A percentile compares a stretch with the other conserved stretches of the same genome.
These are phyloP conservation scores for Drosophila melanosoma DNA, from an alignment of 2,888 invertebrate species.

Conservation along the genomic window DNA sequence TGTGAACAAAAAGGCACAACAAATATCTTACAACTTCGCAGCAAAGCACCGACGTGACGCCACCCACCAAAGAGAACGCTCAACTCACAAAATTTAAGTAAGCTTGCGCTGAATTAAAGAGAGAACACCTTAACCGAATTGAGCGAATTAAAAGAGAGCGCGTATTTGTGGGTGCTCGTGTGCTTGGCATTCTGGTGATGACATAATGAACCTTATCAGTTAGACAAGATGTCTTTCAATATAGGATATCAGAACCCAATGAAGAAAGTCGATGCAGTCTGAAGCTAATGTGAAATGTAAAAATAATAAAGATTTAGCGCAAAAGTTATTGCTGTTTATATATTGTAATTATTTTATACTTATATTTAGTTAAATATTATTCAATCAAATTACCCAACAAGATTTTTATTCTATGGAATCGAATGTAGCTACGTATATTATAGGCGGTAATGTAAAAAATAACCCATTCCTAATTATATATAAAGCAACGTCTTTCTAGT, in stretches of 20 bases:
- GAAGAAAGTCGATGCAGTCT: not conserved
- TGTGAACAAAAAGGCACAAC: slow-evolving; percentile 12
- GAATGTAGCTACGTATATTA: not conserved
- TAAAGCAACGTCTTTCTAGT: not conserved
- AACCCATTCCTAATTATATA: not conserved
- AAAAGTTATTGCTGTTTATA: not conserved
- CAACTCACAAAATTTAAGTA: not conserved
- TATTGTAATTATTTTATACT: not conserved
- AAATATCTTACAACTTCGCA: slow-evolving; percentile 27
- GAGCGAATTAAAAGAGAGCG: not conserved
- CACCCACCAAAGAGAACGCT: slow-evolving; percentile 60
- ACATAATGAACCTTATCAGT: slow-evolving; percentile 28
- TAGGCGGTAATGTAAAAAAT: not conserved
- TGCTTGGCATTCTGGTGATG: slow-evolving; percentile 1
- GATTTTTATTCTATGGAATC: not conserved
- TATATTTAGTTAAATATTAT: not conserved
- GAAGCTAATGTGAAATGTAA: not conserved
- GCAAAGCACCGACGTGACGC: slow-evolving; percentile 34
- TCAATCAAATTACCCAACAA: slow-evolving; percentile 1
- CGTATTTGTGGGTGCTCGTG: not conserved
- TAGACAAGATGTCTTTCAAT: not conserved
- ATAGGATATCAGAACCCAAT: not conserved
- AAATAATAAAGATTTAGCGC: not conserved
- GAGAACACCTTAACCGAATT: not conserved
- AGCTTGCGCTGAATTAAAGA: slow-evolving; percentile 29